Base-by-base conservation (phyloP, 2,113 vertebrate species). In the Megalops atlanticus region DNA sequence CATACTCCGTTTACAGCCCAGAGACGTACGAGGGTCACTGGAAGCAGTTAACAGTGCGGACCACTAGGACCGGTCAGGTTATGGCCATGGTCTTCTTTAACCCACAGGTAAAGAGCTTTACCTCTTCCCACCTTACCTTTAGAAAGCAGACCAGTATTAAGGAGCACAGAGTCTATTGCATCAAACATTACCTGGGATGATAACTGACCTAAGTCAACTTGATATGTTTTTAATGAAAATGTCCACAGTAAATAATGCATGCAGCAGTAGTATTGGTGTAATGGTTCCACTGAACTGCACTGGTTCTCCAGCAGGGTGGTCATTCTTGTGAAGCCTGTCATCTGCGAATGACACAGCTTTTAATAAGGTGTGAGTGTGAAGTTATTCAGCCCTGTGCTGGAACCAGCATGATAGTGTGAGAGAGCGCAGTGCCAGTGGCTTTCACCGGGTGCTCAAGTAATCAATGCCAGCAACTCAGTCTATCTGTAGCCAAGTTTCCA, bases 41-140 rank as follows among this genome's bases (percentile, higher is more conserved):
- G 97, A 98, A 96, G 64, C 97, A 98, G 91, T 94, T 99, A 71
- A 99, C 98, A 0, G 97, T 99, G 2, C 94, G 97, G 3, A 98
- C 95, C 27, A 97, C 94, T 21, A 93, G 95, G 81, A 93, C 82
- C 0, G 89, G 91, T 41, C 94, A 98, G 82, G 85, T 97, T 82
- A 98, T 99, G 98, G 97, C 95, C 2, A 92, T 98, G 4, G 94
- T 90, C 72, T 97, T 97, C 89, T 99, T 99, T 88, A 95, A 99
- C 74, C 97, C 98, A 24, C 97, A 99, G 97, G 97, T 98, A 92
- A 27, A 64, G 24, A 71, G 7, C 24, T 15, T 14, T 12, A 38
- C 36, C 31, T 39, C 58, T 8, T 58, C 52, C 52, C 3, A 5
- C 15, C 52, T 24, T 21, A 2, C 52, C n/a, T 8, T 18, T 58